Evolutionary conservation across 2,113 vertebrate species (phyloP), one percentile per base, ranked within the genome.

Genomic region (Sinocyclocheilus anshuiensis): DNA sequence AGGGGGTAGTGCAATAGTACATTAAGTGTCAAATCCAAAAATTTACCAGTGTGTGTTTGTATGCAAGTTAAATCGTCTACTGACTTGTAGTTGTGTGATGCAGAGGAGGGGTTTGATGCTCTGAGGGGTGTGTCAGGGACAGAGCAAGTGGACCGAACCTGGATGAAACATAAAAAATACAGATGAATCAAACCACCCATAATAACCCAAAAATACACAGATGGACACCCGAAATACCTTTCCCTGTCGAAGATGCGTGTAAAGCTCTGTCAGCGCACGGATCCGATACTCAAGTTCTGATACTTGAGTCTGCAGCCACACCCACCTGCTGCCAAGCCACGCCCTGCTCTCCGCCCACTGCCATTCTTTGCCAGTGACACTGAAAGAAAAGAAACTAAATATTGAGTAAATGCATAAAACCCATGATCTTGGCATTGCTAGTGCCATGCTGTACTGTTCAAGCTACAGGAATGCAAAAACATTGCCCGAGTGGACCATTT

Each of bases 231-330:
- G 50, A 18, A 61, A 53, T 90, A 94, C 93, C 94, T 95, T 94
- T 82, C 83, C 89, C 84, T 91, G 91, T 76, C 88, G 84, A 77
- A 93, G 92, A 59, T 87, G 89, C 39, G 89, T 92, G 90, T 94
- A 94, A 77, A 94, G 89, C 29, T 90, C 92, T 0, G 91, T 92
- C 83, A 94, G 92, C 42, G 93, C 92, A 63, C 93, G 89, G 63
- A 94, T 94, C n/a, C 89, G 89, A 87, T 93, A 94, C 33, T 93
- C 92, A 86, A 94, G 80, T 79, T 94, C 92, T 0, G 92, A 92
- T 77, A 94, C 92, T n/a, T 93, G 92, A 87, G 92, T 93, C 86
- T 94, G 93, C 24, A 95, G 87, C 92, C 94, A 94, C 0, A 88
- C 94, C 94, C 94, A 95, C 3, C 89, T 87, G 83, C 93, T 95